Evolutionary conservation across 2,113 vertebrate genomes (phyloP), one percentile per base, ranked within the genome.

Genomic region (Turdus rufiventris): DNA sequence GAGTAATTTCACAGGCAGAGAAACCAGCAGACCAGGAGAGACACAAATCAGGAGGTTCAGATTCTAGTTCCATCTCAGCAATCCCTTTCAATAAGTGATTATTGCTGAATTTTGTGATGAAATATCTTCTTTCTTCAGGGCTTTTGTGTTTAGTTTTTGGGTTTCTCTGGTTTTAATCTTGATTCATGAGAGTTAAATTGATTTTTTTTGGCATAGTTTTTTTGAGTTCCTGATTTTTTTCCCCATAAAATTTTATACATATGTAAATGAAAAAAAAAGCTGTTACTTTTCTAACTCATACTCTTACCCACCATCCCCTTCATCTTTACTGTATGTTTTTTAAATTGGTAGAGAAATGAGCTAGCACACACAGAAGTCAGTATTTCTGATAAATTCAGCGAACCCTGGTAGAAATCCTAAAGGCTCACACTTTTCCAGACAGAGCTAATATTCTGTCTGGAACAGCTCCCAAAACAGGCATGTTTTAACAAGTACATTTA

Each of bases 401-500:
- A 78, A 40, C 18, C 45, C 57, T 62, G 19, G 54, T 43, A 4
- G 7, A 92, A 78, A 36, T 78, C 65, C 51, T 75, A 54, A 82
- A 53, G 33, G 66, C 47, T 96, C 54, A 47, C 40, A 54, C 31
- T 47, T 58, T 82, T 85, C 56, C 74, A 80, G 71, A 50, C 29
- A 89, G 38, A 86, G 71, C 58, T 91, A 66, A 91, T 89, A 89
- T 51, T 76, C 78, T 51, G 31, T 16, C 68, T 96, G 94, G 93
- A 97, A 57, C 56, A 73, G 43, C 38, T 93, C 51, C 85, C 78
- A n/a, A 24, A 71, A 29, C 43, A 93, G 73, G 83, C 89, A 73
- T 70, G 92, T 95, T 92, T 92, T 89, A 94, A 95, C 95, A 94
- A 89, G 94, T 79, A 67, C 33, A 79, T 40, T 63, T 66, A 42